phyloP scores from a whole-genome alignment of 2,888 invertebrate species.

The Eutolmus rufibarbis region DNA sequence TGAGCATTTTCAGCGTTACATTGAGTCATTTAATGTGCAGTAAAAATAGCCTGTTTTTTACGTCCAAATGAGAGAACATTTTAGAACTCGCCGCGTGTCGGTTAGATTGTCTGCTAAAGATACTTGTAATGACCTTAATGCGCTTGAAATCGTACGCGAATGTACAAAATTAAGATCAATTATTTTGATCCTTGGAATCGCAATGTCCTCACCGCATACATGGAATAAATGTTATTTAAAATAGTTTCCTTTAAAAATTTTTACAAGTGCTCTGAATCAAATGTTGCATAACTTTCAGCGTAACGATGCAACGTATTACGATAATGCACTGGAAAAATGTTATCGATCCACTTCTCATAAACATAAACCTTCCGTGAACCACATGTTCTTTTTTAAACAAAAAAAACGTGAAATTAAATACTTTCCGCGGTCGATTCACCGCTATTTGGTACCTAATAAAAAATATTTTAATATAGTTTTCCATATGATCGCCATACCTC shows the following conservation, averaged over 20 bases:
- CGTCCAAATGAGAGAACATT: not conserved
- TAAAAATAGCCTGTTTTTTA: not conserved
- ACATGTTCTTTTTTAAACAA: not conserved
- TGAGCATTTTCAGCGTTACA: not conserved
- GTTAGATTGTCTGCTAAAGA: not conserved
- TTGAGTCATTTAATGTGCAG: not conserved
- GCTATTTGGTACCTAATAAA: not conserved
- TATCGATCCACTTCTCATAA: not conserved
- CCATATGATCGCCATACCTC: not conserved
- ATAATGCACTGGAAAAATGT: not conserved
- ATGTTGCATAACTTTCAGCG: not conserved
- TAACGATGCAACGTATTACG: not conserved
- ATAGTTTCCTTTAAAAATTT: not conserved
- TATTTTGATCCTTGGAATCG: not conserved
- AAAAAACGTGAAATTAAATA: not conserved
- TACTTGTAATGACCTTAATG: not conserved
- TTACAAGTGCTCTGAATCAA: not conserved
- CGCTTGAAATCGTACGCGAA: not conserved
- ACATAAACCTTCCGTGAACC: not conserved
- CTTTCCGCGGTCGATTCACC: not conserved
- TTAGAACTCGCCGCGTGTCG: not conserved
- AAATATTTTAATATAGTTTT: not conserved
- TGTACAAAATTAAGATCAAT: not conserved
- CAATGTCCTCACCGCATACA: not conserved
- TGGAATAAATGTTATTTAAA: not conserved